Conservation (phyloP, 2,113 vertebrate species). For the Mus spicilegus region DNA sequence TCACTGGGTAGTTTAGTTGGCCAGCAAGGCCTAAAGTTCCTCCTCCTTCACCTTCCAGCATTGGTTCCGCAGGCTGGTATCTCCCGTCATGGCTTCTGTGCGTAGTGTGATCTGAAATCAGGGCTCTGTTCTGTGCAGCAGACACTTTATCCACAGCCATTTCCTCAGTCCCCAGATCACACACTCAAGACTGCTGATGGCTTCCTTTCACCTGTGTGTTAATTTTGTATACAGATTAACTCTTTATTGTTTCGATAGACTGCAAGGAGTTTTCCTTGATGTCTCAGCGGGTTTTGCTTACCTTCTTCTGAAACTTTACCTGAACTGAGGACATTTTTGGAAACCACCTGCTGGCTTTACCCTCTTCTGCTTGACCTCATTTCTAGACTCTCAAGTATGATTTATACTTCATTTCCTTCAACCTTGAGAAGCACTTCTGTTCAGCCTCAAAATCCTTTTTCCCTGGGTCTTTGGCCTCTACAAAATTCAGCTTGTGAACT, state of each 20-base stretch:
- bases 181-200: background rate
- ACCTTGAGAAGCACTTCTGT: constrained; percentile 61
- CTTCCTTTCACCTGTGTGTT: background rate
- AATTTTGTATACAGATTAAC: background rate
- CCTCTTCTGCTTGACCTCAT: background rate
- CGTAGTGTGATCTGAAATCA: background rate
- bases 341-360: background rate
- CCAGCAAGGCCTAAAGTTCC: background rate
- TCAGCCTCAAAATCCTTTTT: constrained; percentile 53
- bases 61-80: background rate
- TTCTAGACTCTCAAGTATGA: constrained; percentile 20
- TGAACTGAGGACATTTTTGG: background rate
- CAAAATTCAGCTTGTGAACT: constrained; percentile 68
- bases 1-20: background rate
- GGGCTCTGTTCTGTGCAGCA: too few species aligned
- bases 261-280: background rate
- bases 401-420: constrained; percentile 65
- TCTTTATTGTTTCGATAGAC: background rate
- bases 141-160: too few species aligned
- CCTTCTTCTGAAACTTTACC: background rate
- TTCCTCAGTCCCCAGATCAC: background rate
- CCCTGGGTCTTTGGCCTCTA: constrained; percentile 59
- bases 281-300: background rate
- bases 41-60: background rate
- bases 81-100: background rate